These are phyloP conservation scores for Pluvianellus socialis DNA, from an alignment of 2,113 vertebrate species.

Conservation along the genomic window DNA sequence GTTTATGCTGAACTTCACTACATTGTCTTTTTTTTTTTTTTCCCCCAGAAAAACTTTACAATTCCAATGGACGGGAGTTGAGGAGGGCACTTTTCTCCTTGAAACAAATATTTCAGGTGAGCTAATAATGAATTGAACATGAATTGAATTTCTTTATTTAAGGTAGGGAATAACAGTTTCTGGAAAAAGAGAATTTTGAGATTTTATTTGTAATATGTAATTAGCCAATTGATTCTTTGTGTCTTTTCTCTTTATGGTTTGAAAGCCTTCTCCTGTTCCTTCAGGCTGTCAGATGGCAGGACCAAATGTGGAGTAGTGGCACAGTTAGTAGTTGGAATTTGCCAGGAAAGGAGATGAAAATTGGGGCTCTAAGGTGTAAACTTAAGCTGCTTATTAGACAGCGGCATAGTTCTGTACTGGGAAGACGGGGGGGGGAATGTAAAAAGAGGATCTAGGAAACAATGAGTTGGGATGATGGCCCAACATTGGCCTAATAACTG, in stretches of 20 bases:
- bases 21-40: conserved; percentile 43
- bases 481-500: not conserved
- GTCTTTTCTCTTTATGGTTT: not conserved
- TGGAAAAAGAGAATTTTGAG: not conserved
- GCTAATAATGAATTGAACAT: not conserved
- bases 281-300: not conserved
- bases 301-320: not conserved
- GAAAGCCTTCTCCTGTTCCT: not conserved
- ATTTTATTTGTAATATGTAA: not conserved
- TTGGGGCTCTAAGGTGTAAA: not conserved
- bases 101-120: conserved; percentile 99
- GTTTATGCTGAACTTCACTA: conserved; percentile 4
- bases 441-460: not conserved
- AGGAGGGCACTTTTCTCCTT: conserved; percentile 96
- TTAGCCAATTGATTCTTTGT: not conserved
- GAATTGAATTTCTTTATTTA: not conserved
- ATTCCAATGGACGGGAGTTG: conserved; percentile 91
- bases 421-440: not conserved
- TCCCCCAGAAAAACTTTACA: conserved; percentile 91
- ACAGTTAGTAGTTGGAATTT: not conserved
- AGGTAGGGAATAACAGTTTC: not conserved
- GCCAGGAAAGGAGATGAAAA: not conserved
- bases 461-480: not conserved
- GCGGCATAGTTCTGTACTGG: not conserved
- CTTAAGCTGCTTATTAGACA: not conserved